Evolutionary conservation across 2,888 invertebrate genomes (phyloP).

Genomic region (Machimus rusticus): DNA sequence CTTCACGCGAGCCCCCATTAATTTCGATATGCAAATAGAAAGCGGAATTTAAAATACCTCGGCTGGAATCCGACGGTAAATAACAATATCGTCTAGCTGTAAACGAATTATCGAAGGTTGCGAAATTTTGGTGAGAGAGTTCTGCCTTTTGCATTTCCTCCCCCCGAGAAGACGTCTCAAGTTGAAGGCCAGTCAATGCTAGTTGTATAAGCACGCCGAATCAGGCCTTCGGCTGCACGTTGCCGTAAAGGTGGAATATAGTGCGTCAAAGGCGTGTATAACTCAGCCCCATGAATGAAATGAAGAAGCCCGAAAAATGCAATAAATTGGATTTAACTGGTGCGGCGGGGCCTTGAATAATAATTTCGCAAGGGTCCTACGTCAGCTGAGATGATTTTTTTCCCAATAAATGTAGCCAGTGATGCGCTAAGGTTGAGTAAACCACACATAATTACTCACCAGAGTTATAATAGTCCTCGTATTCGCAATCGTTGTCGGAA

Average conservation of each 20-base stretch:
- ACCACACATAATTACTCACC: conserved; percentile 54
- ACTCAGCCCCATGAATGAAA: background rate
- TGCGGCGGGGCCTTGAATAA: background rate
- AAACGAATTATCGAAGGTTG: background rate
- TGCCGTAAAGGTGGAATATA: background rate
- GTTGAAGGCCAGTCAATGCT: conserved; percentile 14
- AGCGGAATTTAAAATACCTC: background rate
- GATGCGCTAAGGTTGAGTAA: background rate
- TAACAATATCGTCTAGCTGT: background rate
- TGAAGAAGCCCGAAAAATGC: conserved; percentile 26
- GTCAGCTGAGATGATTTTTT: background rate
- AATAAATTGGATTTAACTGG: background rate
- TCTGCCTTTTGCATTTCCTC: background rate
- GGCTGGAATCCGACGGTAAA: background rate
- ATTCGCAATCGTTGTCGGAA: conserved; percentile 83
- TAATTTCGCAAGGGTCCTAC: background rate
- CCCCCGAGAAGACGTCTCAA: background rate
- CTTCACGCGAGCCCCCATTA: background rate
- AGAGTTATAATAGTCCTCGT: conserved; percentile 83
- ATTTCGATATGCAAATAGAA: background rate
- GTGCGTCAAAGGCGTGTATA: background rate
- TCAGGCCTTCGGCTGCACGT: background rate
- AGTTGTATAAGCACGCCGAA: background rate
- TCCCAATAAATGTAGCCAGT: background rate
- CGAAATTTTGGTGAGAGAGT: background rate